Percentiles rank a stretch among this genome's conserved stretches.
phyloP scores from a whole-genome alignment of 2,797 vertebrate genomes.

The Rhinophrynus dorsalis region DNA sequence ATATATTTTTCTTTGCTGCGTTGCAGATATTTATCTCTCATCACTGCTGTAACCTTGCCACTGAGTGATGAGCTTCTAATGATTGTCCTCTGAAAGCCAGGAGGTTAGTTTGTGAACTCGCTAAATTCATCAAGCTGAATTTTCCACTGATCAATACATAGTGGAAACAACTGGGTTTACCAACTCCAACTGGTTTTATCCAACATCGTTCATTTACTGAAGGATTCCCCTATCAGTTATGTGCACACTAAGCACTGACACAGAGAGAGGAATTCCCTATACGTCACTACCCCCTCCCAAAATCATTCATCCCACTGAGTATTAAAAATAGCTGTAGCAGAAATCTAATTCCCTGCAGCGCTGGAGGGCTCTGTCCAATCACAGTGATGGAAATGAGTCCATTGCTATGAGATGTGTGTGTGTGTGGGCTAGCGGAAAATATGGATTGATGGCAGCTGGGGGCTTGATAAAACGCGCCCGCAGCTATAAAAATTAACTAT shows the following conservation, averaged over 20 bases:
- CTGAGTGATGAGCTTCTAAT: background rate
- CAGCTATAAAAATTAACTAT: conserved; percentile 1
- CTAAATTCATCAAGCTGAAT: background rate
- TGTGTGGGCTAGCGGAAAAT: background rate
- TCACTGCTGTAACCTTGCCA: no score
- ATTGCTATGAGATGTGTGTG: background rate
- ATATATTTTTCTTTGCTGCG: no score
- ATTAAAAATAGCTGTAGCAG: conserved; percentile 25
- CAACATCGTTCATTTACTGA: background rate
- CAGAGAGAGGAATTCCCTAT: conserved; percentile 6
- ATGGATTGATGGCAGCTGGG: conserved; percentile 8
- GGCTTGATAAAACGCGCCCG: background rate
- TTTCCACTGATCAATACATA: conserved; percentile 14
- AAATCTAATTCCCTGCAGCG: conserved; percentile 12
- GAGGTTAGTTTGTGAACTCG: background rate
- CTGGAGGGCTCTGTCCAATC: conserved; percentile 16
- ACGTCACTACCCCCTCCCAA: background rate
- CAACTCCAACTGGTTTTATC: background rate
- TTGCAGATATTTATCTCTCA: no score
- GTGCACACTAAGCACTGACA: background rate
- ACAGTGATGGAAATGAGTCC: background rate
- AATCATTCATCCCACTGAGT: background rate
- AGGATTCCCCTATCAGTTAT: conserved; percentile 1
- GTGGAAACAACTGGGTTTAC: background rate
- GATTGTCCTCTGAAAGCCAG: background rate